Conservation (phyloP, 2,113 vertebrate species). For the Ceuthmochares aereus region DNA sequence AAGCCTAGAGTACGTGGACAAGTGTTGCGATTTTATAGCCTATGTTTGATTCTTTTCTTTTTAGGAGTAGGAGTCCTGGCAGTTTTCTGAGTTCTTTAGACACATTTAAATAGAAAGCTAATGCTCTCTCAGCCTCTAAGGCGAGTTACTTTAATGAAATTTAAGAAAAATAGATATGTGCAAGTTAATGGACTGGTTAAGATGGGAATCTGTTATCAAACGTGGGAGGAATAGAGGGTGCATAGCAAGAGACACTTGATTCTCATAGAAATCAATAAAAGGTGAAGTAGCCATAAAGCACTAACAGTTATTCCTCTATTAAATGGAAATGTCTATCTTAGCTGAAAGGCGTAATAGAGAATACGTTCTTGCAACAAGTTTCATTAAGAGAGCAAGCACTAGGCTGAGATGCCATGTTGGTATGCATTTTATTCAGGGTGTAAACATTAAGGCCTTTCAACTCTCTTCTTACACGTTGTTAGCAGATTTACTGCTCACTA, state of each 20-base stretch:
- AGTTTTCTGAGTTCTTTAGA: neutral
- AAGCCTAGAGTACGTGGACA: neutral
- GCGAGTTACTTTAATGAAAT: neutral
- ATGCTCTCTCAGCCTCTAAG: neutral
- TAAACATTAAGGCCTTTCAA: neutral
- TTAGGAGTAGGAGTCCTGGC: neutral
- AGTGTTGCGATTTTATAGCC: neutral
- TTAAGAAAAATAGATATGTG: neutral
- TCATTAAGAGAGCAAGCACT: neutral
- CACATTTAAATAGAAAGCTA: conserved; percentile 26
- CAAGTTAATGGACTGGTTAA: neutral
- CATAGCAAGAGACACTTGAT: neutral
- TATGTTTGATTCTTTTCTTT: neutral
- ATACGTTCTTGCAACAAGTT: neutral
- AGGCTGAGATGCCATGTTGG: neutral
- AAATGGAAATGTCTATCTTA: neutral
- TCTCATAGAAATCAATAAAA: neutral
- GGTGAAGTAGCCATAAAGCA: neutral
- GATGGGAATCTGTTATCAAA: neutral
- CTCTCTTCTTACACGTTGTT: neutral
- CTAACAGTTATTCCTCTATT: neutral
- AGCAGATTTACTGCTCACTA: neutral
- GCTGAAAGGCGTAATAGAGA: neutral
- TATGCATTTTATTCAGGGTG: neutral
- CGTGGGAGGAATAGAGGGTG: neutral